Conservation (phyloP, 2,888 invertebrate species). For the Phengaris arion region DNA sequence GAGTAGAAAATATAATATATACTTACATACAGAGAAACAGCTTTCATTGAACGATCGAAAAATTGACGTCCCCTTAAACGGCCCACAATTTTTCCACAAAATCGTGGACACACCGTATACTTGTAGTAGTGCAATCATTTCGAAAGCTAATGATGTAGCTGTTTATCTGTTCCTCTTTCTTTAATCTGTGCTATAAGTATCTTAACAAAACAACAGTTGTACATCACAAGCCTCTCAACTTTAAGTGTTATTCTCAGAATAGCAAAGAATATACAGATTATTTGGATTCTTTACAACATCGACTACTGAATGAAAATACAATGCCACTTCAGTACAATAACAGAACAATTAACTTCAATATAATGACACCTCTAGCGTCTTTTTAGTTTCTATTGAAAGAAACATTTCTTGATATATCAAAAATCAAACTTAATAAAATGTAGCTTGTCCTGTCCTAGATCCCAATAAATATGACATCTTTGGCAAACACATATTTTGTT, state of each 20-base stretch:
- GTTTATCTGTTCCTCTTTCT: too few species aligned
- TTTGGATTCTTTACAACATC: not conserved
- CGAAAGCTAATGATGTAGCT: too few species aligned
- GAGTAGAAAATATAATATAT: too few species aligned
- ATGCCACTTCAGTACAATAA: not conserved
- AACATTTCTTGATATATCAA: not conserved
- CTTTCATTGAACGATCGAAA: too few species aligned
- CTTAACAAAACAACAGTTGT: not conserved
- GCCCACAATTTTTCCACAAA: too few species aligned
- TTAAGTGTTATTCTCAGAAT: constrained; percentile 4
- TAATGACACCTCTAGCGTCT: not conserved
- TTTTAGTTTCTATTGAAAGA: not conserved
- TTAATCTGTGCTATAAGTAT: not conserved
- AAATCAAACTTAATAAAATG: not conserved
- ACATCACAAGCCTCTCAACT: not conserved
- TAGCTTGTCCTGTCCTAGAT: too few species aligned
- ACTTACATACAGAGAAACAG: too few species aligned
- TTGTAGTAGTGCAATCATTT: too few species aligned
- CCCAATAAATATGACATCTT: too few species aligned
- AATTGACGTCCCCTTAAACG: too few species aligned
- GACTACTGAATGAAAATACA: constrained; percentile 9
- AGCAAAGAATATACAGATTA: constrained; percentile 11
- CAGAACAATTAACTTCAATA: not conserved
- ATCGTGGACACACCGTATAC: too few species aligned
- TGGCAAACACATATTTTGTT: too few species aligned